Base-by-base conservation (phyloP, 2,113 vertebrate genomes). In the Corydoras maculifer region DNA sequence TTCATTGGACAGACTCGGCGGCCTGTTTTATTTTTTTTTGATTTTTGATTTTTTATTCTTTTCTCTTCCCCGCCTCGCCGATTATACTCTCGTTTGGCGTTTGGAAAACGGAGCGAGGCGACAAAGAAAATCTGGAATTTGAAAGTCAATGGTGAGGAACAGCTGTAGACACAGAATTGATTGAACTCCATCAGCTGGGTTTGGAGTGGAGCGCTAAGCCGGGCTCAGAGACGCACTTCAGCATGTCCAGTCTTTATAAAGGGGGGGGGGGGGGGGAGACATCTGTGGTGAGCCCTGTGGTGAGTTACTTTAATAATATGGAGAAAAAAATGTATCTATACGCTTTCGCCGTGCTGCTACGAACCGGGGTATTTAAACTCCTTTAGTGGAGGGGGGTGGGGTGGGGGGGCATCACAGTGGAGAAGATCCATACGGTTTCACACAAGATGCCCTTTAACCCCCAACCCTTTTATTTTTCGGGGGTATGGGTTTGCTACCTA, bases 101-200 rank as follows among this genome's bases (percentile, higher is more conserved):
- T 32, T 54, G 58, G 9, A 62, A 72, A 51, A 14, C 31, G 59
- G 32, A 29, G 55, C 54, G 68, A 65, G 57, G 64, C 32, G 12
- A n/a, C 49, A 63, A 18, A 35, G 69, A 69, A 74, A 65, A 74
- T 71, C 69, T 58, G 68, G 66, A 73, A 73, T 79, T 79, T 5
- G 35, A 58, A 77, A 72, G 62, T 61, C 74, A 49, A 61, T 73
- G 58, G 49, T 50, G 66, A 64, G 58, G 64, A 73, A 70, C 64
- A 62, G 64, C 60, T 72, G 53, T 48, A 65, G 68, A 58, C 59
- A 62, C 65, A 57, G 68, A 67, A 72, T 72, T 72, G 73, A 76
- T 80, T 72, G 62, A 66, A 71, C 69, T 72, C 65, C 66, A 73
- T 67, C 68, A 70, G 61, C 58, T 59, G 43, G 58, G 61, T 62